These are phyloP conservation scores for Phodopus roborovskii DNA, from an alignment of 2,113 vertebrate species.

Conservation along the genomic window DNA sequence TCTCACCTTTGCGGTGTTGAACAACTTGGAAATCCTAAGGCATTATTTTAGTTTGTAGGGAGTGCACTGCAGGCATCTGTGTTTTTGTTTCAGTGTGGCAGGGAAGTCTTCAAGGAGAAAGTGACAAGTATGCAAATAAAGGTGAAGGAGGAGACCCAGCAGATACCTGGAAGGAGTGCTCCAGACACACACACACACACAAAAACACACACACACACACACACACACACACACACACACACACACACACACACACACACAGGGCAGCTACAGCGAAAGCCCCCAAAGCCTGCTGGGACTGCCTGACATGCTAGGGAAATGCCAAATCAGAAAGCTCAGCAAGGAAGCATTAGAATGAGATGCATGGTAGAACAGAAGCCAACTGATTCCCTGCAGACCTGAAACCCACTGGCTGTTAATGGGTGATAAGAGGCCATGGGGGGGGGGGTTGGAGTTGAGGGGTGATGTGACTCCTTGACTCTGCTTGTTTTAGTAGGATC, in stretches of 20 bases:
- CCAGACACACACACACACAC: too few species aligned
- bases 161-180: not conserved
- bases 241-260: too few species aligned
- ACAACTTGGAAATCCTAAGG: conserved; percentile 6
- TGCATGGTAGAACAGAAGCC: not conserved
- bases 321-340: not conserved
- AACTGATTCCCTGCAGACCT: not conserved
- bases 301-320: not conserved
- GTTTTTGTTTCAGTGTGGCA: not conserved
- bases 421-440: not conserved
- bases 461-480: not conserved
- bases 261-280: not conserved
- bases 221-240: too few species aligned
- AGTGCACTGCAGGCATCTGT: not conserved
- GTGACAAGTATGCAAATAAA: not conserved
- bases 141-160: not conserved
- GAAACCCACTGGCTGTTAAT: not conserved
- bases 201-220: too few species aligned
- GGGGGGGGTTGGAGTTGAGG: not conserved
- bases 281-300: not conserved
- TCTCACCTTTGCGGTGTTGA: not conserved
- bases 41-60: conserved; percentile 31
- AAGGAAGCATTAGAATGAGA: not conserved
- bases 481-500: not conserved
- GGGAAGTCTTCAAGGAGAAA: not conserved